Percentiles rank a stretch among this genome's conserved stretches.
These are phyloP conservation scores for Eristalis arbustorum DNA, from an alignment of 2,888 invertebrate species.

Conservation along the genomic window DNA sequence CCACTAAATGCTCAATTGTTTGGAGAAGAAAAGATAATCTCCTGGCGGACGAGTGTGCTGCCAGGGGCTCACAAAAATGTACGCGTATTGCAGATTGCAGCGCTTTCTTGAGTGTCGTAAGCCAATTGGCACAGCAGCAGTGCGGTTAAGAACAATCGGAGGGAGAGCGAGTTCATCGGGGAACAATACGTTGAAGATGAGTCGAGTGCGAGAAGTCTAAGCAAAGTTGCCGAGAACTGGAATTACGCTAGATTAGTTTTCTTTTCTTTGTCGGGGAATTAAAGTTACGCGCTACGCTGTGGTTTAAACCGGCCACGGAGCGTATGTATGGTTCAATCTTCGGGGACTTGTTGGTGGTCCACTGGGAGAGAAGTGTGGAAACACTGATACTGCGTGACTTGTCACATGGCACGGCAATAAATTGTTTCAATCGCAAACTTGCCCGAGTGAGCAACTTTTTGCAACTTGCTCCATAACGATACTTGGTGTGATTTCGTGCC, in stretches of 20 bases:
- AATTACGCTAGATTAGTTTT: not conserved
- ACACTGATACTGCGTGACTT: not conserved
- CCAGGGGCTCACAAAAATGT: not conserved
- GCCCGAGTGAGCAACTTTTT: not conserved
- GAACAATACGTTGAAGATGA: not conserved
- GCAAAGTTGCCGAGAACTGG: not conserved
- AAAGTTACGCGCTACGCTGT: not conserved
- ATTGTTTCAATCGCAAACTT: not conserved
- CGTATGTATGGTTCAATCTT: not conserved
- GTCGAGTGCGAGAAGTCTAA: not conserved
- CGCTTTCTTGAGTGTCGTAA: slow-evolving; percentile 41
- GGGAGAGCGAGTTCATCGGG: slow-evolving; percentile 3
- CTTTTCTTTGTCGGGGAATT: no score
- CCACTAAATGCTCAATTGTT: slow-evolving; percentile 54
- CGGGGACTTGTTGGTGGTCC: not conserved
- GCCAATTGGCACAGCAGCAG: slow-evolving; percentile 16
- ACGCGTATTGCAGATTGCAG: slow-evolving; percentile 48
- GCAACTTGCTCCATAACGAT: not conserved
- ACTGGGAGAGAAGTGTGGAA: not conserved
- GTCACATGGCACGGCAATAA: not conserved
- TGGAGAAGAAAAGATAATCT: slow-evolving; percentile 42
- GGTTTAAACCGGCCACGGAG: not conserved
- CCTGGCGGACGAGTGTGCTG: slow-evolving; percentile 5
- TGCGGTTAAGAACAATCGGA: not conserved
- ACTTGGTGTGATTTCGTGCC: not conserved